Evolutionary conservation across 2,888 invertebrate genomes (phyloP).

Genomic region (Ariolimax columbianus): DNA sequence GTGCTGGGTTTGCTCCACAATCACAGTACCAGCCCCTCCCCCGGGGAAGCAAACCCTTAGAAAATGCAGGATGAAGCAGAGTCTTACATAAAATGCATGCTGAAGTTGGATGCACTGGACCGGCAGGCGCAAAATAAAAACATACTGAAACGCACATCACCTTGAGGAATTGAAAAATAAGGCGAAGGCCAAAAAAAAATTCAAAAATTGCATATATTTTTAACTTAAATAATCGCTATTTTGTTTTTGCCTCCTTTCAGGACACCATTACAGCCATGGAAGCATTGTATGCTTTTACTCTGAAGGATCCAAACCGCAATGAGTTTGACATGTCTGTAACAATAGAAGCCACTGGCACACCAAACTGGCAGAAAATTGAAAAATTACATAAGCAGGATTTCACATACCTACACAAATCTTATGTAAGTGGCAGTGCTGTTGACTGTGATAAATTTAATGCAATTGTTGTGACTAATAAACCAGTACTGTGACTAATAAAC

Average conservation of each 20-base stretch:
- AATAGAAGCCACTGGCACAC: slow-evolving; percentile 76
- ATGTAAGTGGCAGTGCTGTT: slow-evolving; percentile 41
- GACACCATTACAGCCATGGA: slow-evolving; percentile 93
- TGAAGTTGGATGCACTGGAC: too few relatives aligned
- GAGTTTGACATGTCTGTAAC: slow-evolving; percentile 71
- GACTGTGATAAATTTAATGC: not conserved
- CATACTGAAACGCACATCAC: too few relatives aligned
- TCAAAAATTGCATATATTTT: too few relatives aligned
- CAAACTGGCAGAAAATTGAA: slow-evolving; percentile 64
- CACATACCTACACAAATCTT: slow-evolving; percentile 65
- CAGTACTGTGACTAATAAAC: not conserved
- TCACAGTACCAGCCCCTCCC: too few relatives aligned
- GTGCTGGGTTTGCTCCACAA: too few relatives aligned
- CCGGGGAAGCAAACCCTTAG: too few relatives aligned
- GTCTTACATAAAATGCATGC: too few relatives aligned
- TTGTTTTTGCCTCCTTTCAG: slow-evolving; percentile 53
- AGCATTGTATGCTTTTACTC: slow-evolving; percentile 84
- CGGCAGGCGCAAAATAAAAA: too few relatives aligned
- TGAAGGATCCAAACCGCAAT: slow-evolving; percentile 73
- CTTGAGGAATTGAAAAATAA: too few relatives aligned
- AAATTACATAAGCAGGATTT: slow-evolving; percentile 72
- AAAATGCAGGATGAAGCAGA: too few relatives aligned
- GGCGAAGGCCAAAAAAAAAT: too few relatives aligned
- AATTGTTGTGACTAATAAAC: not conserved
- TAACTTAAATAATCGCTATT: too few relatives aligned